A percentile compares a stretch with the other conserved stretches of the same genome.
Evolutionary conservation across 1,140 invertebrate species (phyloP).

Genomic region (Zaprionus capensis): DNA sequence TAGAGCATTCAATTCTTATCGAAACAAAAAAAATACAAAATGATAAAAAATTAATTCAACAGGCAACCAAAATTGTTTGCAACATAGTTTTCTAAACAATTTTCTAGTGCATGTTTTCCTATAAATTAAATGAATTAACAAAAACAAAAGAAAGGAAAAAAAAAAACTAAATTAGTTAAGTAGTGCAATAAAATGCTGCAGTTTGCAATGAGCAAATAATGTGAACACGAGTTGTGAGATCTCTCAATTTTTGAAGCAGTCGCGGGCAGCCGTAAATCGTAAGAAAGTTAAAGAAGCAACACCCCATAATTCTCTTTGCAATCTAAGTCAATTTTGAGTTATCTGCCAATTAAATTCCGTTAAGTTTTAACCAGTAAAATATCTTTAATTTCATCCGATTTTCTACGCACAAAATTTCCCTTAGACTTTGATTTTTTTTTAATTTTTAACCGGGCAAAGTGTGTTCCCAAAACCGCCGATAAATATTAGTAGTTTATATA

Average conservation of each 20-base stretch:
- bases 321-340: not conserved
- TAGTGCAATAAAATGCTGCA: constrained; percentile 66
- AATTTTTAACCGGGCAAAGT: constrained; percentile 64
- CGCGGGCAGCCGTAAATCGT: constrained; percentile 28
- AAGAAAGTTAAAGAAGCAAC: constrained; percentile 8
- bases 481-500: constrained; percentile 80
- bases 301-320: constrained; percentile 22
- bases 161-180: constrained; percentile 64
- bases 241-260: constrained; percentile 35
- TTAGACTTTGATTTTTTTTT: constrained; percentile 19
- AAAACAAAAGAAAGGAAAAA: constrained; percentile 41
- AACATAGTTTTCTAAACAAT: constrained; percentile 60
- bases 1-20: constrained; percentile 29
- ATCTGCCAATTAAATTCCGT: no score
- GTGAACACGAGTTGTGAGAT: constrained; percentile 46
- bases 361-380: constrained; percentile 1
- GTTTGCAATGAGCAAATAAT: constrained; percentile 33
- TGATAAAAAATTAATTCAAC: constrained; percentile 19
- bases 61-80: constrained; percentile 44
- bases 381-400: constrained; percentile 26
- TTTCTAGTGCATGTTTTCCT: constrained; percentile 73
- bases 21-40: constrained; percentile 18
- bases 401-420: constrained; percentile 62
- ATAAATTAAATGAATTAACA: constrained; percentile 50
- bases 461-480: constrained; percentile 80